Evolutionary conservation across 1,140 invertebrate species (phyloP), one percentile per base, ranked within the genome.

Genomic region (Arctopsyche grandis): DNA sequence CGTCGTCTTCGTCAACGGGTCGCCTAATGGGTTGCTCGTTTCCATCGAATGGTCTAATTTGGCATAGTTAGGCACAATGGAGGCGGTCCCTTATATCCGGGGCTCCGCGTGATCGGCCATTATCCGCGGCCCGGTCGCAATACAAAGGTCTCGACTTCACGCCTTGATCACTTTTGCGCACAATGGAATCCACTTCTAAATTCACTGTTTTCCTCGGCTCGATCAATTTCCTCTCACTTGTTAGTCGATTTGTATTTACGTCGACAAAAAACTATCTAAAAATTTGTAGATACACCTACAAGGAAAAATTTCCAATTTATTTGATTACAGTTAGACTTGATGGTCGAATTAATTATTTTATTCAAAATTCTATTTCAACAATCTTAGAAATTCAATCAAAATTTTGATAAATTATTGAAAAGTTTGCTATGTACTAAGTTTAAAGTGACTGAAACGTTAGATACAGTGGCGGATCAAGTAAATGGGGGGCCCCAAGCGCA

Each of bases 41-140:
- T 74, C 71, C 71, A 56, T 48, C 44, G 21, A 74, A 74, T 74
- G 44, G 71, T 22, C 46, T 48, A 74, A 74, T 74, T 74, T 74
- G 48, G 71, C 44, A 48, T 74, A 74, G 16, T 74, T 74, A 74
- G 63, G 71, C 71, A 56, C 46, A 74, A 74, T 56, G 24, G 48
- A 48, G 48, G 19, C 71, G 71, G 22, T 56, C 12, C 48, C 71
- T 24, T 48, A 48, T 48, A 71, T 71, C 69, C 69, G 69, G 69
- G n/a, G 29, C 22, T 1, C 24, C 21, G 26, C 71, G 71, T 74
- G 71, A 74, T 74, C 71, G 43, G 46, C 44, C 71, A 74, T 74
- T 74, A 74, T 74, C 71, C 71, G 46, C 69, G 69, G 24, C 29
- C 10, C 26, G 12, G 63, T 21, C 52, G 63, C 16, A 4, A 16